These are phyloP conservation scores for Istiophorus platypterus DNA, from an alignment of 2,113 vertebrate genomes.

Conservation along the genomic window DNA sequence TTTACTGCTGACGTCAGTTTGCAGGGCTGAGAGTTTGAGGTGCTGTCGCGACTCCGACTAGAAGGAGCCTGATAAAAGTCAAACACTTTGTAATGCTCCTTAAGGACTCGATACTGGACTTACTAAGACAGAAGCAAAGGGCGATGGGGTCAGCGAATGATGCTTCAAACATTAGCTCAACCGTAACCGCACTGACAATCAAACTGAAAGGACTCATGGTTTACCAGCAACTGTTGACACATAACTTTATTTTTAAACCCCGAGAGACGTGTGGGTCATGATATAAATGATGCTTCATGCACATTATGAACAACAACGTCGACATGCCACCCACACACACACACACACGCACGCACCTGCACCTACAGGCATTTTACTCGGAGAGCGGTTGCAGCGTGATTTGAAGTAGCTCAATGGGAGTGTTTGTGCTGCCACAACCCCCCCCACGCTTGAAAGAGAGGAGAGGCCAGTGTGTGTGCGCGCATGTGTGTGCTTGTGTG, in stretches of 20 bases:
- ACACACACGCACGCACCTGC: slow-evolving; percentile 38
- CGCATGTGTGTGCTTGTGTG: not conserved
- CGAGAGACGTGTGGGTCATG: slow-evolving; percentile 48
- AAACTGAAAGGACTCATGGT: slow-evolving; percentile 13
- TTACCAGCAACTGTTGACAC: slow-evolving; percentile 10
- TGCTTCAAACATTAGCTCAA: not conserved
- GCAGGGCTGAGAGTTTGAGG: slow-evolving; percentile 43
- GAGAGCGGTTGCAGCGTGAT: slow-evolving; percentile 47
- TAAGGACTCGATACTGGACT: not conserved
- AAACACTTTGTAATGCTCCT: slow-evolving; percentile 17
- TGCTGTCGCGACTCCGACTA: not conserved
- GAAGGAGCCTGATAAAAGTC: slow-evolving; percentile 26
- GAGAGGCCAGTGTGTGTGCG: slow-evolving; percentile 9
- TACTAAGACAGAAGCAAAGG: not conserved
- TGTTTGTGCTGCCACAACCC: slow-evolving; percentile 61
- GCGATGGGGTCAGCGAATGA: not conserved
- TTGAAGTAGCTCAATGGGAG: slow-evolving; percentile 61
- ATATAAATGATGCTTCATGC: slow-evolving; percentile 72
- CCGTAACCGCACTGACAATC: not conserved
- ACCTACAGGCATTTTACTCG: slow-evolving; percentile 48
- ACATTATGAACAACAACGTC: slow-evolving; percentile 58
- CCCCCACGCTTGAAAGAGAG: slow-evolving; percentile 14
- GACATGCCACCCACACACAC: slow-evolving; percentile 21
- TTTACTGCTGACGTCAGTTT: slow-evolving; percentile 69
- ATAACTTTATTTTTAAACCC: slow-evolving; percentile 66